Conservation (phyloP, 1,140 invertebrate genomes). For the Maconellicoccus hirsutus region DNA sequence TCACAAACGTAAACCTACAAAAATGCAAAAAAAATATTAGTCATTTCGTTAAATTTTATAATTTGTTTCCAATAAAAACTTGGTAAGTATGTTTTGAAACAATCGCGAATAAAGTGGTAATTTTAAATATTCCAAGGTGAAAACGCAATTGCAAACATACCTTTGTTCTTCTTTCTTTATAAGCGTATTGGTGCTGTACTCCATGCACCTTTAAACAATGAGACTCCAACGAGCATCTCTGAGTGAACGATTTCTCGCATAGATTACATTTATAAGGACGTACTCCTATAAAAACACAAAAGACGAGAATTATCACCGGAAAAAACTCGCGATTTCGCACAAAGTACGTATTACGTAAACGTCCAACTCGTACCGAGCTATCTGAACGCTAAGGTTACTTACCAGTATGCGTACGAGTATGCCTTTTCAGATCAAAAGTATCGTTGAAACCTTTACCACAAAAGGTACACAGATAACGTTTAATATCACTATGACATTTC, state of each 20-base stretch:
- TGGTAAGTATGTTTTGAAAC: too few relatives aligned
- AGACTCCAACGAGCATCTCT: conserved; percentile 95
- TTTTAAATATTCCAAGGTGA: too few relatives aligned
- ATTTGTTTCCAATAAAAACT: background rate
- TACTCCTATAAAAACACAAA: conserved; percentile 52
- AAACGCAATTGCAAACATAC: conserved; percentile 37
- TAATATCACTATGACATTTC: conserved; percentile 98
- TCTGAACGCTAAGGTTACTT: conserved; percentile 30
- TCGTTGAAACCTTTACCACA: conserved; percentile 99
- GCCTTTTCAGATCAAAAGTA: conserved; percentile 96
- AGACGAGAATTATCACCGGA: background rate
- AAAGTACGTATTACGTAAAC: too few relatives aligned
- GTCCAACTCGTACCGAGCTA: too few relatives aligned
- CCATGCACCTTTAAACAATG: conserved; percentile 99
- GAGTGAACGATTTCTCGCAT: conserved; percentile 99
- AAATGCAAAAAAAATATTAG: conserved; percentile 15
- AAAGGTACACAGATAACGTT: conserved; percentile 96
- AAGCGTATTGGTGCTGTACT: conserved; percentile 89
- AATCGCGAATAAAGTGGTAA: too few relatives aligned
- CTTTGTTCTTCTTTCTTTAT: conserved; percentile 94
- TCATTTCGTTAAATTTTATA: background rate
- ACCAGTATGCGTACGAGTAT: conserved; percentile 97
- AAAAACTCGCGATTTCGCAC: background rate
- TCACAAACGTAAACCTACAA: conserved; percentile 94
- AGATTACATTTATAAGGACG: conserved; percentile 96